Evolutionary conservation across 2,113 vertebrate genomes (phyloP).

Genomic region (Ammodramus savannarum): DNA sequence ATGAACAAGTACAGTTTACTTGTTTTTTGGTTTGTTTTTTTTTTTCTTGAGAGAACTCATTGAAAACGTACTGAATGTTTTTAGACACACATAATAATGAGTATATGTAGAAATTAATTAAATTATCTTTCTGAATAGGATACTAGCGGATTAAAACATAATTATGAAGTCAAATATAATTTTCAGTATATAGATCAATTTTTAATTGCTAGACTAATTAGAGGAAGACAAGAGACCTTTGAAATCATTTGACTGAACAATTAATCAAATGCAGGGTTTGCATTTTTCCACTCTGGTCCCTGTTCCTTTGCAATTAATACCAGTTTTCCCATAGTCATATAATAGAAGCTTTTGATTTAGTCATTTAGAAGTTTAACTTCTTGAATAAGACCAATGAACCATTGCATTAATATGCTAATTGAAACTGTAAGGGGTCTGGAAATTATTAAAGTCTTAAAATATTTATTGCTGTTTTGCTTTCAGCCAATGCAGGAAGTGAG

Average conservation of each 20-base stretch:
- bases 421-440: background rate
- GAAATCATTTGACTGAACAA: conserved; percentile 54
- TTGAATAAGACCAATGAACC: conserved; percentile 35
- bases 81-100: background rate
- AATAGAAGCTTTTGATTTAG: conserved; percentile 43
- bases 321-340: background rate
- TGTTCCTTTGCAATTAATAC: background rate
- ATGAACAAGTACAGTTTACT: background rate
- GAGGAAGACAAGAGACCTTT: conserved; percentile 48
- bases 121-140: conserved; percentile 16
- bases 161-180: conserved; percentile 39
- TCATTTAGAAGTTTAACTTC: conserved; percentile 37
- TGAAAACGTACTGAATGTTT: background rate
- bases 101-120: conserved; percentile 26
- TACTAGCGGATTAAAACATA: background rate
- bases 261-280: conserved; percentile 29
- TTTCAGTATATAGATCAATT: conserved; percentile 57
- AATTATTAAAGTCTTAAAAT: conserved; percentile 58
- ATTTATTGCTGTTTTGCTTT: conserved; percentile 35
- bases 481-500: background rate
- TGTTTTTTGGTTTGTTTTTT: background rate
- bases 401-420: conserved; percentile 49
- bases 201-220: conserved; percentile 66
- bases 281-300: background rate
- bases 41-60: background rate